Evolutionary conservation across 2,888 invertebrate species (phyloP).

Genomic region (Spatulosminthurus flaviceps): DNA sequence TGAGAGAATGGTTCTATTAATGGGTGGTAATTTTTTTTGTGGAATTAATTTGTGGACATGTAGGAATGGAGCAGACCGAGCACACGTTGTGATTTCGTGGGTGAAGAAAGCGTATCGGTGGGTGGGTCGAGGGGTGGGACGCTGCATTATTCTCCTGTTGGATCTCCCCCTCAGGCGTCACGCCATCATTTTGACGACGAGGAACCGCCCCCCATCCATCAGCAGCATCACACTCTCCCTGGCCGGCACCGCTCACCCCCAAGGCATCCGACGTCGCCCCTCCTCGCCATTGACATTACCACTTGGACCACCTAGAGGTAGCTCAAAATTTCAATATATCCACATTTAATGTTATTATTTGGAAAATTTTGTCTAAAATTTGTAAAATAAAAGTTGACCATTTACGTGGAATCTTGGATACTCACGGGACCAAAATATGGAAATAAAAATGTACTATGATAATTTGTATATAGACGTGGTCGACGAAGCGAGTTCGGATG

Average conservation of each 20-base stretch:
- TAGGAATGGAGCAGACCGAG: constrained; percentile 64
- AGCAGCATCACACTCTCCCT: constrained; percentile 64
- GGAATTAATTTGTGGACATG: background rate
- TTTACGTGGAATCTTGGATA: no score
- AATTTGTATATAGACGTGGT: constrained; percentile 56
- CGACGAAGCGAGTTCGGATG: constrained; percentile 62
- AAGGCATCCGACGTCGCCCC: constrained; percentile 63
- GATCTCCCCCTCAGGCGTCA: constrained; percentile 63
- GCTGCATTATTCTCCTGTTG: constrained; percentile 63
- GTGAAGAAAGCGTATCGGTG: constrained; percentile 62
- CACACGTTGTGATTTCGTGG: constrained; percentile 64
- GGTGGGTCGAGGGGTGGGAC: constrained; percentile 63
- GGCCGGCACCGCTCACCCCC: constrained; percentile 62
- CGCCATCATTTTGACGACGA: constrained; percentile 64
- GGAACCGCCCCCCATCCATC: constrained; percentile 62
- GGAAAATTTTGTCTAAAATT: no score
- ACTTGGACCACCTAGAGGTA: constrained; percentile 61
- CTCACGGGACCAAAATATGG: no score
- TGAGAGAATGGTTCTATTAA: no score
- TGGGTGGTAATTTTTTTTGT: background rate
- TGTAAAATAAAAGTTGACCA: no score
- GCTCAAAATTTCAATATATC: background rate
- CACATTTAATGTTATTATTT: background rate
- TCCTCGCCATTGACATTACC: constrained; percentile 63
- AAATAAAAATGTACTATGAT: no score